Conservation (phyloP, 2,888 invertebrate genomes). For the Ommatoiulus sabulosus region DNA sequence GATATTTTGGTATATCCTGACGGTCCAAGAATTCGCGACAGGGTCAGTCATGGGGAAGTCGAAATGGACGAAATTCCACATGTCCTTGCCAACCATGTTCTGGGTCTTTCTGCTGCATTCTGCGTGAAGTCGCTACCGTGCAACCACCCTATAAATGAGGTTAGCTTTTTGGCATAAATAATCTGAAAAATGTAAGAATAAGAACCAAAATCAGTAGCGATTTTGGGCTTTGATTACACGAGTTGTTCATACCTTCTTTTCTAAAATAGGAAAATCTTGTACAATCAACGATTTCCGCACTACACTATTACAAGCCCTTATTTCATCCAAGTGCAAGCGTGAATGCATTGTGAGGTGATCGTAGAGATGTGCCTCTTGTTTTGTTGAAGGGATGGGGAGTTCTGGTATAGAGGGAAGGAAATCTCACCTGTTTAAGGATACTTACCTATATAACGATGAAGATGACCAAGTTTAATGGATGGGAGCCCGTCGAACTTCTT, state of each 20-base stretch:
- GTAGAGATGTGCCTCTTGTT: no score
- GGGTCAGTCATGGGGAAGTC: conserved; percentile 71
- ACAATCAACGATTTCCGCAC: background rate
- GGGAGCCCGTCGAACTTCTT: no score
- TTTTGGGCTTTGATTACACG: no score
- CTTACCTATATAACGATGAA: no score
- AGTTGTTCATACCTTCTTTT: background rate
- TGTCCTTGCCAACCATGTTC: conserved; percentile 64
- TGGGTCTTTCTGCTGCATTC: conserved; percentile 74
- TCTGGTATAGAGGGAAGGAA: no score
- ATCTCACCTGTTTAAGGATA: no score
- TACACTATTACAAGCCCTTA: background rate
- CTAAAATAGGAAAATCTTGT: background rate
- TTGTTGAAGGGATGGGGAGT: no score
- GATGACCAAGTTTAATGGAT: no score
- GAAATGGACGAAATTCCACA: conserved; percentile 62
- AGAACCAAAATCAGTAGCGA: no score
- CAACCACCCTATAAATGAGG: background rate
- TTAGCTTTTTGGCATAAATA: background rate
- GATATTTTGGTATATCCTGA: conserved; percentile 70
- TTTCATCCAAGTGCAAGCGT: conserved; percentile 45
- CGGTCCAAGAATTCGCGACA: conserved; percentile 71
- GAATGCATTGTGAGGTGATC: background rate
- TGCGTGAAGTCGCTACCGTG: conserved; percentile 73
- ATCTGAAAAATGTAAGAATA: no score